Conservation (phyloP, 2,797 vertebrate species). For the Adrianichthys oophorus region DNA sequence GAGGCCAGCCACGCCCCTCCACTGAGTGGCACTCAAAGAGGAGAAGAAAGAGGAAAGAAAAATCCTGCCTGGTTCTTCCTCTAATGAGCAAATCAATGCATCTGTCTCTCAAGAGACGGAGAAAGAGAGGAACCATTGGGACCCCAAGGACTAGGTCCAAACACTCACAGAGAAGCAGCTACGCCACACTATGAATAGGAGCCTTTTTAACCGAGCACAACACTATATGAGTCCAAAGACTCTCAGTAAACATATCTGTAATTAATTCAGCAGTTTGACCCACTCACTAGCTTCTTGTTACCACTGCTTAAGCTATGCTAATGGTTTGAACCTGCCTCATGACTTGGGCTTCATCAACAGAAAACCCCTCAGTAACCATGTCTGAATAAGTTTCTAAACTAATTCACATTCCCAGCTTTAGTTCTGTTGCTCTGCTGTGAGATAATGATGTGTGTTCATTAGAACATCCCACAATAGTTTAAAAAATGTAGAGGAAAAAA, state of each 20-base stretch:
- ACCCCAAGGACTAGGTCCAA: slow-evolving; percentile 75
- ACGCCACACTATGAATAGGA: slow-evolving; percentile 76
- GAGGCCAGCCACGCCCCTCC: slow-evolving; percentile 80
- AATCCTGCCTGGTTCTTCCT: slow-evolving; percentile 70
- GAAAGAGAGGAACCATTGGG: slow-evolving; percentile 65
- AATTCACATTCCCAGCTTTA: slow-evolving; percentile 26
- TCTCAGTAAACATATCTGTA: slow-evolving; percentile 67
- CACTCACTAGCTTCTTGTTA: slow-evolving; percentile 65
- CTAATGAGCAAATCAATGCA: slow-evolving; percentile 85
- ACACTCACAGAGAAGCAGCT: slow-evolving; percentile 78
- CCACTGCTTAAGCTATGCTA: slow-evolving; percentile 42
- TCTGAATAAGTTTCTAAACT: slow-evolving; percentile 43
- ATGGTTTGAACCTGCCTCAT: slow-evolving; percentile 58
- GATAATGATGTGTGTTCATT: slow-evolving; percentile 12
- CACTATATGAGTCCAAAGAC: slow-evolving; percentile 70
- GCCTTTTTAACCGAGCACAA: slow-evolving; percentile 78
- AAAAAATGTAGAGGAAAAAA: slow-evolving; percentile 57
- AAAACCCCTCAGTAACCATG: slow-evolving; percentile 52
- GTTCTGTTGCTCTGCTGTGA: slow-evolving; percentile 22
- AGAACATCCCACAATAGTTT: slow-evolving; percentile 22
- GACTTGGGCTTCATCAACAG: slow-evolving; percentile 43
- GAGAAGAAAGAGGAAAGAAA: slow-evolving; percentile 69
- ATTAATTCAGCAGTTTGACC: slow-evolving; percentile 81
- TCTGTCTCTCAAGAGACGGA: slow-evolving; percentile 76
- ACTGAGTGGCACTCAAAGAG: slow-evolving; percentile 77